A percentile compares a stretch with the other conserved stretches of the same genome.
phyloP scores from a whole-genome alignment of 2,888 invertebrate genomes.

The Anagyrus pseudococci region DNA sequence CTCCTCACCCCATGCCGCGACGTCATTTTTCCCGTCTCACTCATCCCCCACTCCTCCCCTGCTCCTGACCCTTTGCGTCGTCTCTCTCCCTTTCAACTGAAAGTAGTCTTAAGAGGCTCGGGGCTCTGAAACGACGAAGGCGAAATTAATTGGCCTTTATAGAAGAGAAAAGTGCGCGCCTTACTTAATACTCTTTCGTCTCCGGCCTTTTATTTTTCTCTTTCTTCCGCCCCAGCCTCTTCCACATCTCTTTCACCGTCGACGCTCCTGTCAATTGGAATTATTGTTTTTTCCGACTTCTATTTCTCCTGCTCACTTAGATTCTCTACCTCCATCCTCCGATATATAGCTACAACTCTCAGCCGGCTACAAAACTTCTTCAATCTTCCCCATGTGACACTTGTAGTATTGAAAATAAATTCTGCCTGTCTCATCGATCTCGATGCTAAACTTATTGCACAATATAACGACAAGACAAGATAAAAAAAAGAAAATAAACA shows the following conservation, averaged over 20 bases:
- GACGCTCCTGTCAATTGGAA: slow-evolving; percentile 4
- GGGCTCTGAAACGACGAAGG: slow-evolving; percentile 15
- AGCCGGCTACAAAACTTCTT: no score
- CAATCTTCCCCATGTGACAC: no score
- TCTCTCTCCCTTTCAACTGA: background rate
- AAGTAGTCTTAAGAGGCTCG: slow-evolving; percentile 33
- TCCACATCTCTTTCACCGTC: background rate
- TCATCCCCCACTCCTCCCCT: no score
- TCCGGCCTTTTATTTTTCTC: slow-evolving; percentile 11
- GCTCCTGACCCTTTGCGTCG: background rate
- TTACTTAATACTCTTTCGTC: slow-evolving; percentile 17
- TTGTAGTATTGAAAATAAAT: no score
- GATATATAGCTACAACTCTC: no score
- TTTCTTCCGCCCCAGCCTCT: background rate
- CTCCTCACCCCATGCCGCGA: no score
- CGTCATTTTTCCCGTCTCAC: no score
- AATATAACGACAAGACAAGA: no score
- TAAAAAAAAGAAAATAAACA: no score
- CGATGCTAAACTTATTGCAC: no score
- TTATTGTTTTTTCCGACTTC: slow-evolving; percentile 12
- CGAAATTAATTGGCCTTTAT: slow-evolving; percentile 41
- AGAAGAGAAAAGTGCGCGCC: slow-evolving; percentile 31
- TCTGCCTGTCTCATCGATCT: no score
- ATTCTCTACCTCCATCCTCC: no score
- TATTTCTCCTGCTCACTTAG: background rate